Conservation (phyloP, 2,888 invertebrate species). For the Pammene aurita region DNA sequence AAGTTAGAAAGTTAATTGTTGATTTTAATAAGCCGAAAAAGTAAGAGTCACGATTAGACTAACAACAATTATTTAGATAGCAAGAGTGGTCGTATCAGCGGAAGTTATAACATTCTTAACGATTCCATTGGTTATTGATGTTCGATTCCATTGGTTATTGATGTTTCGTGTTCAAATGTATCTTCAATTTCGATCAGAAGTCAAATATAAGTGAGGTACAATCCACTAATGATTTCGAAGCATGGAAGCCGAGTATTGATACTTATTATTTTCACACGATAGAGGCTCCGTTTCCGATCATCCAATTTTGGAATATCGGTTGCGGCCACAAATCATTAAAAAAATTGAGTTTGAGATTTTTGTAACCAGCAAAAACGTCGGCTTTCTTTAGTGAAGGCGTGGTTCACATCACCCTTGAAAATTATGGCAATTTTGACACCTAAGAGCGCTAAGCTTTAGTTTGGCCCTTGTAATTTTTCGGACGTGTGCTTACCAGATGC, state of each 20-base stretch:
- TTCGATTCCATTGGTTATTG: constrained; percentile 45
- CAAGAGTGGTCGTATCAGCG: constrained; percentile 47
- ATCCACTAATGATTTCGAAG: constrained; percentile 43
- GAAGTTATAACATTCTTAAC: constrained; percentile 44
- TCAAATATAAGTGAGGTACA: constrained; percentile 33
- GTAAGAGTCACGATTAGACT: constrained; percentile 54
- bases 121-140: constrained; percentile 46
- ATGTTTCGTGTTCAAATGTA: constrained; percentile 44
- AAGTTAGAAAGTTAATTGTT: constrained; percentile 49
- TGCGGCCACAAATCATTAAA: constrained; percentile 78
- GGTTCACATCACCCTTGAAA: constrained; percentile 67
- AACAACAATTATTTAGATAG: constrained; percentile 50
- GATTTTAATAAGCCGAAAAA: constrained; percentile 55
- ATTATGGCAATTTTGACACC: constrained; percentile 84
- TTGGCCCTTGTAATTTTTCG: constrained; percentile 74
- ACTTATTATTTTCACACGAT: constrained; percentile 75
- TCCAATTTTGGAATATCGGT: constrained; percentile 77
- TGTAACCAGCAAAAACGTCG: constrained; percentile 74
- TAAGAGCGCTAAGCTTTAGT: constrained; percentile 78
- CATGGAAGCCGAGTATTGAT: constrained; percentile 54
- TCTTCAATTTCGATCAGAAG: constrained; percentile 39
- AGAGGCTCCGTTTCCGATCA: constrained; percentile 70
- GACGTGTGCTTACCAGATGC: constrained; percentile 65
- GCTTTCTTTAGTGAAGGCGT: constrained; percentile 74
- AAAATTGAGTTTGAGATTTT: constrained; percentile 74